A percentile compares a stretch with the other conserved stretches of the same genome.
These are phyloP conservation scores for Sycophila texana DNA, from an alignment of 2,888 invertebrate genomes.

Conservation along the genomic window DNA sequence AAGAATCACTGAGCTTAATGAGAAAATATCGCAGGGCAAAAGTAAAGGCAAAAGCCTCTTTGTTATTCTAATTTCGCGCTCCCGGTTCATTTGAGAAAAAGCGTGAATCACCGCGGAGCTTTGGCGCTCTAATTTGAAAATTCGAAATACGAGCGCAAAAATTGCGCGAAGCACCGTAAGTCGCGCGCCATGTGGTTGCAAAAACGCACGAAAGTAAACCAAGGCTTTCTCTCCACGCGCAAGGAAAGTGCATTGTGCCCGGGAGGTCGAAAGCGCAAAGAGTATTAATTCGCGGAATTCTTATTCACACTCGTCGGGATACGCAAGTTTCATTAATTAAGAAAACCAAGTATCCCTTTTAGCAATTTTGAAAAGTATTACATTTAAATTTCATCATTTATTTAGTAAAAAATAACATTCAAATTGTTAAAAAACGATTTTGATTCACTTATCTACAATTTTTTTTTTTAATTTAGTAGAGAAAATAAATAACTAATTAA, in stretches of 20 bases:
- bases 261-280: constrained; percentile 16
- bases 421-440: no score
- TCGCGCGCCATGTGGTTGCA: not conserved
- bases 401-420: no score
- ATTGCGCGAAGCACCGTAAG: not conserved
- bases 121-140: no score
- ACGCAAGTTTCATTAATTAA: no score
- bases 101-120: not conserved
- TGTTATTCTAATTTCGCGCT: not conserved
- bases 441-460: no score
- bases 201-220: constrained; percentile 30
- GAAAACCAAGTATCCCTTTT: no score
- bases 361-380: no score
- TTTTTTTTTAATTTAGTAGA: no score
- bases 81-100: not conserved
- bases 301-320: not conserved
- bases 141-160: not conserved
- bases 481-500: no score
- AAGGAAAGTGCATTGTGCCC: constrained; percentile 32
- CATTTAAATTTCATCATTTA: no score
- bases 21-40: constrained; percentile 16
- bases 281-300: constrained; percentile 4
- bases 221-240: constrained; percentile 31
- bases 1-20: constrained; percentile 43
- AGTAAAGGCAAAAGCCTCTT: not conserved